Evolutionary conservation across 2,888 invertebrate species (phyloP), one percentile per base, ranked within the genome.

Genomic region (Drosophila rellima): DNA sequence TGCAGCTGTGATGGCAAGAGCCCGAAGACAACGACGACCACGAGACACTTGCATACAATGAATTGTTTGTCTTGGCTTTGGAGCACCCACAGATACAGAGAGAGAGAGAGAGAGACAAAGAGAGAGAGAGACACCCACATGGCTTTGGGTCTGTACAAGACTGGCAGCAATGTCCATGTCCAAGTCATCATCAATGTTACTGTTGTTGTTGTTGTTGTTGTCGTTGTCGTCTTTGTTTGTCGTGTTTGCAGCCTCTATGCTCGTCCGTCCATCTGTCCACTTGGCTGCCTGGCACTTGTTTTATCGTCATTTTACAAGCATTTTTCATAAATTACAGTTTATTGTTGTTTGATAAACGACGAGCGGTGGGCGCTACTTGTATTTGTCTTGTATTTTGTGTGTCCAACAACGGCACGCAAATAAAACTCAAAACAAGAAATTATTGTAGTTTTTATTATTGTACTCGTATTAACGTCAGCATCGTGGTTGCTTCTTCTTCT

Each of bases 311-410:
- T 88, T 86, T 87, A 88, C 84, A 86, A 88, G 89, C 88, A 87
- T 83, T 85, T 89, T 90, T 88, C 90, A 90, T 90, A 89, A 88
- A 90, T 90, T 90, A 89, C 88, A 84, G 89, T 90, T 90, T 90
- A 90, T 90, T 90, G 89, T 90, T 89, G 82, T 90, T 90, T 88
- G 89, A 90, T 88, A 88, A 89, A 84, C 84, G 78, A 75, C 68
- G 81, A 88, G 72, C 86, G 78, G 90, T 89, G 89, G 90, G 89
- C 90, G 90, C 89, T 89, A 88, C 90, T 78, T 76, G 78, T 80
- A 83, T 79, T 86, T 78, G 68, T 71, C 18, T 7, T 37, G 44
- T 44, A 5, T 45, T 62, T 67, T 70, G 70, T 74, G 74, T 83
- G 69, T 74, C 76, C 76, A 67, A 60, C 77, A 75, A 72, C 84